A percentile compares a stretch with the other conserved stretches of the same genome.
phyloP scores from a whole-genome alignment of 2,888 invertebrate species.

The Nebria salina region DNA sequence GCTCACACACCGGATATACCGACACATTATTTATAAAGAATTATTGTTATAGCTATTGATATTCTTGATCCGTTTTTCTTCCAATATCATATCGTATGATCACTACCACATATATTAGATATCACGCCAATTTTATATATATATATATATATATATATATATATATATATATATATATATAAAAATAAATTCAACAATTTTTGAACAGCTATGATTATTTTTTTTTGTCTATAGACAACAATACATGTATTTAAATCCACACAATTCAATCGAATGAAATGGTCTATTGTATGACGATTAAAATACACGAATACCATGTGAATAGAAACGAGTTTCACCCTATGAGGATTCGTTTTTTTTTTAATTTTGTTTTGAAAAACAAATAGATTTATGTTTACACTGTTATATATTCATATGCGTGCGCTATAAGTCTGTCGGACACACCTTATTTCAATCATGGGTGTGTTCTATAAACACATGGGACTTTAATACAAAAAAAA shows the following conservation, averaged over 20 bases:
- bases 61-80: slow-evolving; percentile 36
- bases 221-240: background rate
- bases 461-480: background rate
- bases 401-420: background rate
- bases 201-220: background rate
- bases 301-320: background rate
- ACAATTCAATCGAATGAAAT: background rate
- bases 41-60: slow-evolving; percentile 45
- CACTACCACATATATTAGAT: background rate
- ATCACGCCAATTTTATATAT: background rate
- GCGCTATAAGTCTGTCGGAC: background rate
- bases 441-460: background rate
- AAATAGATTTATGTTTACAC: background rate
- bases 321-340: background rate
- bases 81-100: background rate
- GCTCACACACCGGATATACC: slow-evolving; percentile 35
- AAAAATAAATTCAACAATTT: background rate
- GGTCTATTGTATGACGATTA: background rate
- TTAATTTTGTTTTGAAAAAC: background rate
- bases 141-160: too few relatives aligned
- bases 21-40: slow-evolving; percentile 43
- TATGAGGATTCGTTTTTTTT: background rate
- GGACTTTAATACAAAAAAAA: background rate
- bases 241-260: background rate
- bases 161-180: background rate